Evolutionary conservation across 2,888 invertebrate species (phyloP), one percentile per base, ranked within the genome.

Genomic region (Cerceris rybyensis): DNA sequence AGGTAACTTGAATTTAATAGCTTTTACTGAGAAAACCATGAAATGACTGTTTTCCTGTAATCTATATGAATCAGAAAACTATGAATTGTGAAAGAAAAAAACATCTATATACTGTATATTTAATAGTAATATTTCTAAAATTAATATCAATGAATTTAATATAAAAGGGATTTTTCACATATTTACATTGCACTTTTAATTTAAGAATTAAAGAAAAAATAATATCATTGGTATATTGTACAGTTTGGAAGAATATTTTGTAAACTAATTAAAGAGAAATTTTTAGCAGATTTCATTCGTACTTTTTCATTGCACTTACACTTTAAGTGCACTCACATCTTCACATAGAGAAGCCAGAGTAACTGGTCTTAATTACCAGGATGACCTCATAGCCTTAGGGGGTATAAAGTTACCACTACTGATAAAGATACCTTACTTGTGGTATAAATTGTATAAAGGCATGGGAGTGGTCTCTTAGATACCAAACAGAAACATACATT

Each of bases 291-390:
- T 74, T 63, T 78, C 70, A 80, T 79, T 84, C 78, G 43, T 66
- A 28, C 65, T 79, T 76, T 81, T 83, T 74, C 59, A 69, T 78
- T 81, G 71, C 80, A 75, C 74, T 82, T 42, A 41, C 57, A 63
- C 61, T 69, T 28, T 65, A 69, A 75, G 66, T 70, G 54, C 16
- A 49, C 57, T 71, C 41, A 77, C 73, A 81, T 71, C 74, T 57
- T 85, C 69, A 79, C 83, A 81, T 78, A 85, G 81, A 82, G 89
- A 88, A 88, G 88, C 79, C 87, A 84, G 84, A 88, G 88, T 88
- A 91, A 91, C 87, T 89, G 88, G 87, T 89, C 91, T 91, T 92
- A 92, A 92, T 92, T 91, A 91, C 89, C 88, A 86, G 86, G 88
- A 91, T 92, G 92, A 92, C 90, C 90, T 92, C 91, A 91, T 91